These are phyloP conservation scores for Gallinago media DNA, from an alignment of 2,113 vertebrate genomes.

Conservation along the genomic window DNA sequence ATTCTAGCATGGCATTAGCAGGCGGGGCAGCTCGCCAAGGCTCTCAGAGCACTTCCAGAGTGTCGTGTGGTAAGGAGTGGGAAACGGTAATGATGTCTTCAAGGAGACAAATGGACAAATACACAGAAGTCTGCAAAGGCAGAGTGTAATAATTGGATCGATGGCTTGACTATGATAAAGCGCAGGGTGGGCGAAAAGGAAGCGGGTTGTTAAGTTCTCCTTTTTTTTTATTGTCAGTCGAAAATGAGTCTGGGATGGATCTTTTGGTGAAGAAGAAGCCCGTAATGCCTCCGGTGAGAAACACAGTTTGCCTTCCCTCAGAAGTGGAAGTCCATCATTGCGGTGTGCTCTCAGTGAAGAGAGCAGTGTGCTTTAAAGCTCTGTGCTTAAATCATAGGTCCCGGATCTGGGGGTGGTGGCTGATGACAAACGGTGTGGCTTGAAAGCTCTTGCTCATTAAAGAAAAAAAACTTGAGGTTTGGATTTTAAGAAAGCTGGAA, in stretches of 20 bases:
- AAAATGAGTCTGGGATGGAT: constrained; percentile 27
- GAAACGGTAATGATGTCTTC: background rate
- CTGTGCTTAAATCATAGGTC: background rate
- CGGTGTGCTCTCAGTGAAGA: background rate
- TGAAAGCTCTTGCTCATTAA: background rate
- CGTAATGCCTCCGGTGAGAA: constrained; percentile 23
- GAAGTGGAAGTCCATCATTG: constrained; percentile 20
- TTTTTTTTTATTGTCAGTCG: constrained; percentile 31
- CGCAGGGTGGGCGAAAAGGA: background rate
- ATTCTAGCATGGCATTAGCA: background rate
- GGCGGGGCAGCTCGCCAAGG: background rate
- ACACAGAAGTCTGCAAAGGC: constrained; percentile 6
- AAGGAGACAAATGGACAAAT: constrained; percentile 55
- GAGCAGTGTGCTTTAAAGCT: background rate
- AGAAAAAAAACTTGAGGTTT: background rate
- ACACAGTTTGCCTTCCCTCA: background rate
- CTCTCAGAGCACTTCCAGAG: background rate
- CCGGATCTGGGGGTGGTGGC: background rate
- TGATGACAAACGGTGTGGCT: background rate
- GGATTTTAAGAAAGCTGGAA: background rate
- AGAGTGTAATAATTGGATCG: constrained; percentile 26
- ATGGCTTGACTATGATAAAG: constrained; percentile 52
- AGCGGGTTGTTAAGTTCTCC: constrained; percentile 14
- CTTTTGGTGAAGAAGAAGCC: constrained; percentile 3
- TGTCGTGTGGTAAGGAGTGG: background rate